Conservation (phyloP, 2,888 invertebrate species). For the Sturmia bella region DNA sequence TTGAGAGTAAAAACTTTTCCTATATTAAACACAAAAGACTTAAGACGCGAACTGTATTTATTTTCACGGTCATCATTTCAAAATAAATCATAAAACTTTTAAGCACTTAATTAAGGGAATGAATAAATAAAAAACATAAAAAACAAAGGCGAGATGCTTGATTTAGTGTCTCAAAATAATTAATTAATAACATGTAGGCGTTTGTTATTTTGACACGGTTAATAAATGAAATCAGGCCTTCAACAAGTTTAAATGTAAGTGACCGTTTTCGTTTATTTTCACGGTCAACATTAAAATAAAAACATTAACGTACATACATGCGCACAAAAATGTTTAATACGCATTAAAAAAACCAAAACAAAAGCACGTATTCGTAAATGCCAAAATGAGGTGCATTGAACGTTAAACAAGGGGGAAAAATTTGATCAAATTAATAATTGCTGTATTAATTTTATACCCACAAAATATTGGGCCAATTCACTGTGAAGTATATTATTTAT, state of each 20-base stretch:
- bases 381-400: slow-evolving; percentile 44
- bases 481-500: not conserved
- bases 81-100: not conserved
- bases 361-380: not conserved
- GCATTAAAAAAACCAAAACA: not conserved
- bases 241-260: slow-evolving; percentile 46
- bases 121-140: not conserved
- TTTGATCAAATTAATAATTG: not conserved
- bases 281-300: slow-evolving; percentile 53
- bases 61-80: too few relatives aligned
- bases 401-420: not conserved
- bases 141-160: slow-evolving; percentile 1
- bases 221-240: slow-evolving; percentile 41
- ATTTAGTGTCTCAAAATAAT: not conserved
- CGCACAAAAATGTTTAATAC: too few relatives aligned
- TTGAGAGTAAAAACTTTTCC: too few relatives aligned
- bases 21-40: not conserved
- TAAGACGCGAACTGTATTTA: not conserved
- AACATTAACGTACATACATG: not conserved
- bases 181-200: slow-evolving; percentile 35
- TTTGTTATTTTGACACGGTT: slow-evolving; percentile 11
- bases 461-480: not conserved
- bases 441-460: too few relatives aligned
- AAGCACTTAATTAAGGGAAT: not conserved
- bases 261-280: slow-evolving; percentile 62